Base-by-base conservation (phyloP, 2,113 vertebrate genomes). In the Indicator maculatus region DNA sequence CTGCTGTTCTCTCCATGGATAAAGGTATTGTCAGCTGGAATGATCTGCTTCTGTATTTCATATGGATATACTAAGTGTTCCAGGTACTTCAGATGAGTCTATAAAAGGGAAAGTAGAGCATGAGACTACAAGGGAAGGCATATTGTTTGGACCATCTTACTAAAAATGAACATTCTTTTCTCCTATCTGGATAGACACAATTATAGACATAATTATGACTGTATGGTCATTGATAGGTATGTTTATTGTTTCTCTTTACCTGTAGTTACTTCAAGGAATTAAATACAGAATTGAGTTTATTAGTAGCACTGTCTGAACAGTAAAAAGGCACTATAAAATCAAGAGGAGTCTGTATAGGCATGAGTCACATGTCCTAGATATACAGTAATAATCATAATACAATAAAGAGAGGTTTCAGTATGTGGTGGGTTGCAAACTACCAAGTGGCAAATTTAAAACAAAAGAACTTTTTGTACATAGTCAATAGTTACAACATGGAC, bases 1-100 rank as follows among this genome's bases (percentile, higher is more conserved):
- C 91, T 91, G 87, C 59, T 70, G 58, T 89, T 80, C 69, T 90
- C 64, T 80, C 64, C 31, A 33, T 83, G 83, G 88, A 52, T 91
- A 66, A 86, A 86, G 77, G 74, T 78, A 81, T 13, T 0, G 0
- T 90, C 90, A 93, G 83, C 86, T 93, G 92, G 76, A 92, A 64
- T 63, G 79, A 81, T 86, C 85, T 77, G 69, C 86, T 93, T 96
- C 88, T 83, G 77, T 70, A 77, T 93, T 96, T 91, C 71, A 41
- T 93, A 39, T 74, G 78, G 83, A 83, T 52, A 33, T 80, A 83
- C 9, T 80, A 81, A 93, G 69, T 81, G 72, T 58, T 93, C 92
- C 92, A 91, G 72, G 64, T 70, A 70, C 69, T 83, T 85, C 27
- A 73, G 83, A 59, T 71, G 41, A 89, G 27, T 53, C 50, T 89